These are phyloP conservation scores for Coelogynopora nodosa DNA, from an alignment of 2,888 invertebrate genomes.

Conservation along the genomic window DNA sequence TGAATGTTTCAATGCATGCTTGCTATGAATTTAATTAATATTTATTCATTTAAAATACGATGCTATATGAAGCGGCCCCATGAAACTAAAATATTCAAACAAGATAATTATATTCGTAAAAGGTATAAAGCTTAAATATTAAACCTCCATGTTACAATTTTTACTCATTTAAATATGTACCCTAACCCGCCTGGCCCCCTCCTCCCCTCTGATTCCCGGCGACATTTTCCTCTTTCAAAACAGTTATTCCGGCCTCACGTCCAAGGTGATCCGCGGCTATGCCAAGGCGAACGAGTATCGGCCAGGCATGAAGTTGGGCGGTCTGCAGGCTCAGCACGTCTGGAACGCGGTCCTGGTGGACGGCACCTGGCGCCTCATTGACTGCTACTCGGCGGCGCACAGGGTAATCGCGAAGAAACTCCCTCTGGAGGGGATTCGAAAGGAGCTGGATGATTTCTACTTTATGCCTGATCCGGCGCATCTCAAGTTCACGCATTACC, in stretches of 20 bases:
- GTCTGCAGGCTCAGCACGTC: slow-evolving; percentile 36
- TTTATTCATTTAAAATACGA: no score
- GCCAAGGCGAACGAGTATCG: slow-evolving; percentile 33
- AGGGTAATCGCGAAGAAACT: slow-evolving; percentile 60
- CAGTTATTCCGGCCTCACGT: slow-evolving; percentile 48
- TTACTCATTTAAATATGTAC: no score
- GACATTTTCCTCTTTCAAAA: no score
- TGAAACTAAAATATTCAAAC: no score
- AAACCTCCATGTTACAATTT: no score
- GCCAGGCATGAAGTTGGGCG: slow-evolving; percentile 38
- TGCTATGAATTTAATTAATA: no score
- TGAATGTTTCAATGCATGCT: no score
- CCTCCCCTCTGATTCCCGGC: no score
- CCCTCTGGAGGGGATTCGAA: slow-evolving; percentile 49
- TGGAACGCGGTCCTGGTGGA: slow-evolving; percentile 38
- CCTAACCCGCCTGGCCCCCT: no score
- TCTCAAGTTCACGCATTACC: slow-evolving; percentile 62
- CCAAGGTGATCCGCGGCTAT: slow-evolving; percentile 34
- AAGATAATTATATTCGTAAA: no score
- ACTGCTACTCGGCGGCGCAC: slow-evolving; percentile 48
- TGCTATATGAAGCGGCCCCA: no score
- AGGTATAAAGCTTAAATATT: no score
- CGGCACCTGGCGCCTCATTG: slow-evolving; percentile 23
- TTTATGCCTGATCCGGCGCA: slow-evolving; percentile 61
- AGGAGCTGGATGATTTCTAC: slow-evolving; percentile 61